phyloP scores from a whole-genome alignment of 2,113 vertebrate genomes.

The Orthonyx spaldingii region DNA sequence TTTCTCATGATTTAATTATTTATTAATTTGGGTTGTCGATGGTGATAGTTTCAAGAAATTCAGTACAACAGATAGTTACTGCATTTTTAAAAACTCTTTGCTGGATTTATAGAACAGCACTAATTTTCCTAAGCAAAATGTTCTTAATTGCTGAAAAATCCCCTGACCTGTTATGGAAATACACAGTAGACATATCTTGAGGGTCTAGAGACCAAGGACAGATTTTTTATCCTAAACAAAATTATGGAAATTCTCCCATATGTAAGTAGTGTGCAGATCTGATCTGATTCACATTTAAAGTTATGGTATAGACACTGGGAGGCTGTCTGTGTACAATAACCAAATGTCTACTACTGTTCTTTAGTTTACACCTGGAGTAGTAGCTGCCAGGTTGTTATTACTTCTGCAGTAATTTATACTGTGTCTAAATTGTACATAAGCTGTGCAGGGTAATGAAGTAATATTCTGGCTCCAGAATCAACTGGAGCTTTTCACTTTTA shows the following conservation, averaged over 20 bases:
- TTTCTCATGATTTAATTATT: neutral
- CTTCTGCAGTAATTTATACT: neutral
- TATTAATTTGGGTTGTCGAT: neutral
- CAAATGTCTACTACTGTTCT: neutral
- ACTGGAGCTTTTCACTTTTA: neutral
- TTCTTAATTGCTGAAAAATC: neutral
- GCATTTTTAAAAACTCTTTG: neutral
- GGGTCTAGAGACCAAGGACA: neutral
- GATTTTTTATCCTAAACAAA: neutral
- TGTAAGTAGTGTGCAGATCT: neutral
- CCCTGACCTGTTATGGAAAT: neutral
- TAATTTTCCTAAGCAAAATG: neutral
- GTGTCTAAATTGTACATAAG: neutral
- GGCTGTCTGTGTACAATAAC: neutral
- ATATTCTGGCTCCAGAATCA: neutral
- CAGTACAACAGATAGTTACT: neutral
- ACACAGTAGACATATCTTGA: neutral
- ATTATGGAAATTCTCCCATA: neutral
- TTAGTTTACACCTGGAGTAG: neutral
- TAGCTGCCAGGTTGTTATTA: neutral
- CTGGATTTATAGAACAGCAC: neutral
- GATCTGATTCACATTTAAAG: neutral
- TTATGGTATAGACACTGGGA: neutral
- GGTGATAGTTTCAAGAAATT: neutral
- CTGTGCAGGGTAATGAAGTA: neutral